Evolutionary conservation across 2,888 invertebrate genomes (phyloP), one percentile per base, ranked within the genome.

Genomic region (Lumbricus terrestris): DNA sequence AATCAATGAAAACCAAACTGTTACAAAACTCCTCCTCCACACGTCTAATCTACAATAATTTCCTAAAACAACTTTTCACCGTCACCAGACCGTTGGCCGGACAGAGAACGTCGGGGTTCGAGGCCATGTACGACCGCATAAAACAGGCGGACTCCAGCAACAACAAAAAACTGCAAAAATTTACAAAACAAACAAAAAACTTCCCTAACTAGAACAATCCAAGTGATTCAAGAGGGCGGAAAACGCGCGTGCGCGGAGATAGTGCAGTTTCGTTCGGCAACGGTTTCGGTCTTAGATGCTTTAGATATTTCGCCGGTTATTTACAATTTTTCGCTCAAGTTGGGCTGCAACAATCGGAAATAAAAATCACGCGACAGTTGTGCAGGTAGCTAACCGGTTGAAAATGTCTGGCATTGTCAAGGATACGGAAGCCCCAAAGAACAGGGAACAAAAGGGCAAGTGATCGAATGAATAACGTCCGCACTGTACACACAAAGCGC

Each of bases 281-380:
- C n/a, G 16, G 69, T n/a, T 69, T 69, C 8, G 69, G 69, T n/a
- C 0, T 8, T 11, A 69, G 29, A 69, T 69, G n/a, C 69, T n/a
- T 69, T 69, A n/a, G 69, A 69, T 29, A n/a, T 69, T 16, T n/a
- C n/a, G 69, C 69, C 8, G 69, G 40, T 6, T 69, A 69, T 69
- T 69, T 69, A 69, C 69, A 69, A 69, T 69, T 69, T 69, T n/a
- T n/a, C n/a, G n/a, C 69, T 69, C n/a, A n/a, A 69, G 69, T 69
- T 8, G n/a, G n/a, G n/a, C 69, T 29, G n/a, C 29, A n/a, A 69
- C 47, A n/a, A 69, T 29, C n/a, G n/a, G n/a, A 69, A 69, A 69
- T 29, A 29, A n/a, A n/a, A 69, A n/a, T 69, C 69, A n/a, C 13
- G 8, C 29, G 13, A 3, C 23, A 29, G 23, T 54, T 2, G 4